Evolutionary conservation across 1,140 invertebrate genomes (phyloP).

Genomic region (Stegodyphus mimosarum): DNA sequence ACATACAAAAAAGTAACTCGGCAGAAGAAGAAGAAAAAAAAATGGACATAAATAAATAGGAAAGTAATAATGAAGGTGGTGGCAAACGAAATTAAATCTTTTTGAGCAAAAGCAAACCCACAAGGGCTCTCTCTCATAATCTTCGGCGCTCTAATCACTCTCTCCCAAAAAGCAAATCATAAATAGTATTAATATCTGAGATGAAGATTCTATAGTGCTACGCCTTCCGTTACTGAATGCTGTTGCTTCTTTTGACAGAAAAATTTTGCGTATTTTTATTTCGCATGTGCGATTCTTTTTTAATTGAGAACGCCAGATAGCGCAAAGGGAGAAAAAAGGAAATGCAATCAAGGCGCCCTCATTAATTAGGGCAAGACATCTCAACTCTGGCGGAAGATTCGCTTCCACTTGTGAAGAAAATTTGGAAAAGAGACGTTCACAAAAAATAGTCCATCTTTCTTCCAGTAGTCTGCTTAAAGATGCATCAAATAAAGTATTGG

Average conservation of each 20-base stretch:
- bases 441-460: no score
- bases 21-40: constrained; percentile 20
- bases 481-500: no score
- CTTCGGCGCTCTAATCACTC: constrained; percentile 44
- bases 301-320: no score
- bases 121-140: constrained; percentile 10
- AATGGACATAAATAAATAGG: constrained; percentile 43
- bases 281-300: constrained; percentile 17
- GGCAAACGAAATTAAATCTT: constrained; percentile 59
- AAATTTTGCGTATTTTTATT: constrained; percentile 1
- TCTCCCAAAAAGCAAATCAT: constrained; percentile 46
- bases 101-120: constrained; percentile 30
- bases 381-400: not conserved
- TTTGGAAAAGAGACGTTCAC: no score
- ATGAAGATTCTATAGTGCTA: constrained; percentile 1
- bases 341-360: constrained; percentile 15
- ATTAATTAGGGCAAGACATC: constrained; percentile 8
- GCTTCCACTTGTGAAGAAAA: no score
- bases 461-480: no score
- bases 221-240: not conserved
- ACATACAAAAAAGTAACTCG: constrained; percentile 8
- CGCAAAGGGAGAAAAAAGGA: not conserved
- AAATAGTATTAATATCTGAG: constrained; percentile 58
- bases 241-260: not conserved
- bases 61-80: constrained; percentile 53